Evolutionary conservation across 2,113 vertebrate genomes (phyloP), one percentile per base, ranked within the genome.

Genomic region (Pomatorhinus ruficollis): DNA sequence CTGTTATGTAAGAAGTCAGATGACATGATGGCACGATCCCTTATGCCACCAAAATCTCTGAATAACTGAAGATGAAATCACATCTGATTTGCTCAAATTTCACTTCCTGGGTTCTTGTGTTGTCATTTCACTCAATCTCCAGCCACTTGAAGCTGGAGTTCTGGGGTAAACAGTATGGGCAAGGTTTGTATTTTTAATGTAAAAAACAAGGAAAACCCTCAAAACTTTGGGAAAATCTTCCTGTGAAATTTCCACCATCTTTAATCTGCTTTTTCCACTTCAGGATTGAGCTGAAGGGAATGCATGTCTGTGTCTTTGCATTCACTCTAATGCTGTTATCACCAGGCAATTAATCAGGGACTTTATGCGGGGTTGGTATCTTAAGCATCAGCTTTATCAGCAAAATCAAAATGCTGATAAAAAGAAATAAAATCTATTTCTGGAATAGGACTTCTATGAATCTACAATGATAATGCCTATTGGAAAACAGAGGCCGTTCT

Each of bases 1-100:
- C 52, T 91, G 49, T 77, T 89, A 92, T 61, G 78, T 83, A 97
- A 91, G 80, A 75, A 79, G 53, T 79, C 65, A 70, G 69, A 59
- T 39, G 79, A 70, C 37, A 54, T 35, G 78, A 70, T 64, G 52
- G 12, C 63, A 64, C 0, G 0, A 87, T 91, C 81, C 17, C 39
- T 85, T 71, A 63, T 71, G 81, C 81, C 78, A 92, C 59, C 76
- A 60, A 71, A 87, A 91, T 72, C 54, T 45, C 47, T 3, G 12
- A 68, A 31, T 61, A 87, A 68, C n/a, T 54, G 45, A 83, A 83
- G 40, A 81, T 33, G 35, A 64, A 44, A 75, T 93, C 53, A 33
- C 9, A 22, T 57, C 15, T 82, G 57, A 42, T 69, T 87, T 74
- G 10, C 33, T 83, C 37, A 65, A 44, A 63, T 91, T 94, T 92